Base-by-base conservation (phyloP, 2,888 invertebrate species). In the Drosophila rellima region DNA sequence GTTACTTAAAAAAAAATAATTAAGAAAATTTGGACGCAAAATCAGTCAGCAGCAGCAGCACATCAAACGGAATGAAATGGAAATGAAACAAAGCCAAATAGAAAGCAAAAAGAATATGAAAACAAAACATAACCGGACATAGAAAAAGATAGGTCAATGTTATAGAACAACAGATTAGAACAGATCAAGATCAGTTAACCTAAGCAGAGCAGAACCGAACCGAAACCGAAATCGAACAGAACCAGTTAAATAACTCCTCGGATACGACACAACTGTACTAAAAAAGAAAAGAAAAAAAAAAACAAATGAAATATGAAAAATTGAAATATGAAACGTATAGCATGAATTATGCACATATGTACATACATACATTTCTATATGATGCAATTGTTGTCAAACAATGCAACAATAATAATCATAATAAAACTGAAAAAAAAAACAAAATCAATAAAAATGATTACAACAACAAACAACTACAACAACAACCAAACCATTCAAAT, bases 21-120 rank as follows among this genome's bases (percentile, higher is more conserved):
- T 26, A 52, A 51, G 47, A 29, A 52, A 67, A 63, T 62, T 74
- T 69, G 68, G 85, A 82, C 82, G 82, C 81, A 83, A 81, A 81
- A 80, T 51, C 59, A 67, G 63, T 33, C 29, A 52, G 51, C 40
- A 52, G 51, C 23, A 52, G 39, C 26, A 52, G 37, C 20, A 51
- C 33, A 77, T 35, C 20, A 45, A 62, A 69, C 10, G 42, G 35
- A 70, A 70, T 26, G 31, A 51, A 68, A 68, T 54, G 50, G 40
- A 47, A 68, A 62, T 47, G 40, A 44, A 66, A 56, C 35, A 68
- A 52, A 54, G 13, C 39, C 47, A 33, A 50, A 44, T n/a, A n/a
- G 51, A 23, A 18, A 23, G 33, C 17, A 40, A 13, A 56, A 15
- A 29, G 15, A 29, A 48, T 10, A 17, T 55, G 54, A 26, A 18